Base-by-base conservation (phyloP, 2,797 vertebrate species). In the Amblyraja radiata region DNA sequence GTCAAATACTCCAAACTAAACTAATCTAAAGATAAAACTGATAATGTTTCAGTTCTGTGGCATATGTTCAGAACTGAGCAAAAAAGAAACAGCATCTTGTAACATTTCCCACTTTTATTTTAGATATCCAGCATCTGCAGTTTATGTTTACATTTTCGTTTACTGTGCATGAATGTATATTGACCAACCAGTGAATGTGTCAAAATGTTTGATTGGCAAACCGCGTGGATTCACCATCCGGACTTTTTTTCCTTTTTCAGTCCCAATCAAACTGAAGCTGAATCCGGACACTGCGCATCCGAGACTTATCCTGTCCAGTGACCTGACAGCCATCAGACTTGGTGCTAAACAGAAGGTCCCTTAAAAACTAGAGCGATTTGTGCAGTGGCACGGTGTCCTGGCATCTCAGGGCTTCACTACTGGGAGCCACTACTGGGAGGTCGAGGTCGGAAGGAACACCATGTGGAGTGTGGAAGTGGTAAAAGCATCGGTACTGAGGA, bases 391-490 rank as follows among this genome's bases (percentile, higher is more conserved):
- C 54, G 93, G 93, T 39, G 93, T 93, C 86, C 90, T 94, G 28
- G 93, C 93, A 0, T 23, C 78, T 5, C 65, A 74, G 36, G 18
- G 73, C 36, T 94, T 94, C 36, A 74, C 77, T 58, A 14, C 71
- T 6, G 93, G 93, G 4, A 93, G 63, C 16, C 36, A 93, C 54
- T 93, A 91, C 73, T 94, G 94, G 94, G 94, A 93, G n/a, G 93
- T 94, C 6, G 93, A 94, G n/a, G 10, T 94, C 32, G 93, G 93
- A 10, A 23, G 58, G 8, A 93, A 93, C 0, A 58, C 58, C 6
- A 93, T 46, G 46, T 46, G 46, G 46, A 46, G 46, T 46, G 46
- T 46, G 46, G 46, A 46, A 46, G 46, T 46, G 9, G 93, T 93
- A 9, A 88, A 81, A 10, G 54, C 32, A 16, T 36, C 93, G 0